Evolutionary conservation across 2,113 vertebrate genomes (phyloP).

Genomic region (Marcusenius ussheri): DNA sequence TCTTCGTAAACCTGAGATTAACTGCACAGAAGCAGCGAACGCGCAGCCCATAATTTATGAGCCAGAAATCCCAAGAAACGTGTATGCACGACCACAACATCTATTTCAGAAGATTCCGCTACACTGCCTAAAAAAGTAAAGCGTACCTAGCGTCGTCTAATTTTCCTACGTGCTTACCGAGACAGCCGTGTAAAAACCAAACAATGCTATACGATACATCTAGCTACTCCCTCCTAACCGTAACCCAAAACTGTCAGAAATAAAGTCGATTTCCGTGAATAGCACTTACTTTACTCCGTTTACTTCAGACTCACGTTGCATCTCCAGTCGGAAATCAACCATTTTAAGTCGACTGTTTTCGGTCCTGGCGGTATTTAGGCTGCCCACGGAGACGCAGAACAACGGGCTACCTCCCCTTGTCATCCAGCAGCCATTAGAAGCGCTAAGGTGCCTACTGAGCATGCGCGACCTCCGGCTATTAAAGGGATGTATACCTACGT

Average conservation of each 20-base stretch:
- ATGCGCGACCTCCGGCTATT: constrained; percentile 35
- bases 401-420: constrained; percentile 39
- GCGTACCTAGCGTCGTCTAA: not conserved
- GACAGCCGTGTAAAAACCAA: not conserved
- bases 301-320: constrained; percentile 40
- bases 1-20: not conserved
- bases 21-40: not conserved
- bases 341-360: constrained; percentile 57
- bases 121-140: not conserved
- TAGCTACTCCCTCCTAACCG: constrained; percentile 14
- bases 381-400: constrained; percentile 46
- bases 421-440: constrained; percentile 55
- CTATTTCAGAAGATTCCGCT: not conserved
- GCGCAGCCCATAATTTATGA: not conserved
- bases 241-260: constrained; percentile 3
- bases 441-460: constrained; percentile 31
- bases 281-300: constrained; percentile 42
- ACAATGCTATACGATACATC: not conserved
- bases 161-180: not conserved
- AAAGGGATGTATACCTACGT: not conserved
- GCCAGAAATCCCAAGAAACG: not conserved
- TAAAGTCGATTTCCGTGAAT: constrained; percentile 44
- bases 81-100: not conserved
- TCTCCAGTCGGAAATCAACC: constrained; percentile 51
- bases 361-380: constrained; percentile 33